Evolutionary conservation across 2,888 invertebrate genomes (phyloP), one percentile per base, ranked within the genome.

Genomic region (Trachelus iudaicus): DNA sequence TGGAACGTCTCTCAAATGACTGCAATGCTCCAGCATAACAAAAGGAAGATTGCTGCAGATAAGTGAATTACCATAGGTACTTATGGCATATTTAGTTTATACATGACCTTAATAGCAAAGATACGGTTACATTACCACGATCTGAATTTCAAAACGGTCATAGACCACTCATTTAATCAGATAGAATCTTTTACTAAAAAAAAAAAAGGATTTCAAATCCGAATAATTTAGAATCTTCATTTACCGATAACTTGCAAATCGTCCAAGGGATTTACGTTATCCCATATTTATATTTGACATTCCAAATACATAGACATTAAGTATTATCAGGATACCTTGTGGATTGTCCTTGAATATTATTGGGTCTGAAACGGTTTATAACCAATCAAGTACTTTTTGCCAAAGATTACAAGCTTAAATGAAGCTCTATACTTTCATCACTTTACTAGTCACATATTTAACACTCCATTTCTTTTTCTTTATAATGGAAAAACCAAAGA

Each of bases 11-110:
- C 34, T 84, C 84, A 34, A 88, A 86, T 79, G 86, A 88, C 71
- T 86, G 85, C 76, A 89, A 89, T 79, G 89, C 91, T 79, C 87
- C 90, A 76, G 91, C 89, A 85, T 91, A 90, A 86, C 80, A 34
- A 73, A 34, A 34, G 31, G 34, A 34, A 71, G 34, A 71, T 71
- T 31, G 31, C 13, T 31, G 34, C 71, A 4, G 12, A 71, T 33
- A 71, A 23, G 12, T 71, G 34, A 33, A 34, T 1, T 33, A 15
- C 13, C 12, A 34, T 71, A 34, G 34, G 34, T 33, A 71, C 30
- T 71, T 33, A 71, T 71, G 15, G 15, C 1, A 71, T 30, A 71
- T 71, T 30, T 33, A 71, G 71, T 71, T 33, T 71, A 71, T 71
- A 56, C 23, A 23, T 56, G 4, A 56, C 23, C 40, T 23, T 56